These are phyloP conservation scores for Charanyca ferruginea DNA, from an alignment of 2,888 invertebrate genomes.

Conservation along the genomic window DNA sequence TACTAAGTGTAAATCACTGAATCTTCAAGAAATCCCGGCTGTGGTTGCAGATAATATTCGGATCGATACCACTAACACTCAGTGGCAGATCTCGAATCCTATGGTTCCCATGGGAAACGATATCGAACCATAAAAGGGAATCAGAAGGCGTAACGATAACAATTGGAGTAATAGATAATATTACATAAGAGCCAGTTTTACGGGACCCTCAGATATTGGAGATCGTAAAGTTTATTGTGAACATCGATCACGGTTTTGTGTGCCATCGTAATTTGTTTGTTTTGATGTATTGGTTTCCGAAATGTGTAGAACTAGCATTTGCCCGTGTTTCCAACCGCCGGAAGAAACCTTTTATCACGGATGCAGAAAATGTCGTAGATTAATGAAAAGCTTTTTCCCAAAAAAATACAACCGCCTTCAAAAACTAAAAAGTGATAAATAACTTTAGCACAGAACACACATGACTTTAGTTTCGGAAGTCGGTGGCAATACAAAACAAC, in stretches of 20 bases:
- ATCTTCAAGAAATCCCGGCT: too few relatives aligned
- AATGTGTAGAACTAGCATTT: neutral
- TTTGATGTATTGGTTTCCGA: conserved; percentile 2
- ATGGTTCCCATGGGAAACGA: conserved; percentile 21
- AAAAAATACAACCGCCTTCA: too few relatives aligned
- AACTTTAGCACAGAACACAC: too few relatives aligned
- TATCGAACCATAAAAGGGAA: conserved; percentile 30
- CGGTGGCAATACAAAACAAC: too few relatives aligned
- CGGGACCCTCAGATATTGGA: conserved; percentile 22
- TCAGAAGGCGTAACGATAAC: conserved; percentile 38
- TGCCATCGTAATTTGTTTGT: conserved; percentile 15
- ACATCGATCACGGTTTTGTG: conserved; percentile 12
- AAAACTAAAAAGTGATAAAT: too few relatives aligned
- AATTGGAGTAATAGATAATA: conserved; percentile 55
- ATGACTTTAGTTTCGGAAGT: too few relatives aligned
- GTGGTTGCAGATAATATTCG: neutral
- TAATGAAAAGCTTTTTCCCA: too few relatives aligned
- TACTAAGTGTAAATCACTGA: too few relatives aligned
- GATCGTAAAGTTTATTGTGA: conserved; percentile 37
- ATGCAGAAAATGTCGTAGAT: too few relatives aligned
- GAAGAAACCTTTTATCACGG: too few relatives aligned
- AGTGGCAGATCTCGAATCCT: conserved; percentile 1
- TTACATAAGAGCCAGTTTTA: conserved; percentile 15
- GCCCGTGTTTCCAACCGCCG: neutral
- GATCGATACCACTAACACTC: conserved; percentile 14